A percentile compares a stretch with the other conserved stretches of the same genome.
These are phyloP conservation scores for Ameiurus melas DNA, from an alignment of 2,113 vertebrate species.

Conservation along the genomic window DNA sequence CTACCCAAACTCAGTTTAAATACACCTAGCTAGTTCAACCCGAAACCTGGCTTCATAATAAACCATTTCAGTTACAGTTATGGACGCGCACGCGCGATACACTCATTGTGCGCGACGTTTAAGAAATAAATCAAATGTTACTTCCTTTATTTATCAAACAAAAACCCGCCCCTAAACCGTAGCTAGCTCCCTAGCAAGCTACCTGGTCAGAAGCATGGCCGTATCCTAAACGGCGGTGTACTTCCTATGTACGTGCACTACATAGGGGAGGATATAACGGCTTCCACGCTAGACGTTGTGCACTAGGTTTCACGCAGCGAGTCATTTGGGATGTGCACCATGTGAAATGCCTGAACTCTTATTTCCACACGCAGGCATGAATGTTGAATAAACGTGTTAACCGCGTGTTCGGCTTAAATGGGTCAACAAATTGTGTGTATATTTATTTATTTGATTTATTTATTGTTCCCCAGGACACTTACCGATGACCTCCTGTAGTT, in stretches of 20 bases:
- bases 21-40: neutral
- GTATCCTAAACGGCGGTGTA: neutral
- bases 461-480: constrained; percentile 64
- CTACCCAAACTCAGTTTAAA: neutral
- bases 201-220: neutral
- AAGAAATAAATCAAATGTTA: neutral
- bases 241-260: neutral
- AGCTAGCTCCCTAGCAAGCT: neutral
- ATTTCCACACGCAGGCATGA: neutral
- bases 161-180: neutral
- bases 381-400: neutral
- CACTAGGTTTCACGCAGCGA: neutral
- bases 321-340: neutral
- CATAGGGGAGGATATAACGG: neutral
- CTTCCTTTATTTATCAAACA: neutral
- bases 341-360: constrained; percentile 16
- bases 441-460: neutral
- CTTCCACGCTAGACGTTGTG: neutral
- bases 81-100: neutral
- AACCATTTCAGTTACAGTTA: neutral
- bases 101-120: neutral
- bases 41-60: neutral
- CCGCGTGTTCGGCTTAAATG: neutral
- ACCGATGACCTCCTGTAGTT: constrained; percentile 97
- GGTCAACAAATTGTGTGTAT: neutral